Evolutionary conservation across 35 echinoderm and acorn worm genomes (phyloP), one percentile per base, ranked within the genome.

Genomic region (Apostichopus japonicus): DNA sequence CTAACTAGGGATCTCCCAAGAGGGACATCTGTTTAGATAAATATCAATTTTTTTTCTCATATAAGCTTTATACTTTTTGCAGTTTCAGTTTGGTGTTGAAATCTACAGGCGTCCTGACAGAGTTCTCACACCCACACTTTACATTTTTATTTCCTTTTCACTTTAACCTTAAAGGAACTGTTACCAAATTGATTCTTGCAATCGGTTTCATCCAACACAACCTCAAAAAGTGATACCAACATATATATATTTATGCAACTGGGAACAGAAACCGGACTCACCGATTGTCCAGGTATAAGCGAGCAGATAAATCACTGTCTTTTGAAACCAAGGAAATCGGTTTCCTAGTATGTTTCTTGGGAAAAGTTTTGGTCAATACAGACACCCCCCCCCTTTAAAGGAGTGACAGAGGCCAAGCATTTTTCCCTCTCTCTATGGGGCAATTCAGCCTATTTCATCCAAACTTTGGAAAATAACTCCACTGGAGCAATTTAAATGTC

Each of bases 1-100:
- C 54, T 58, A 17, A 84, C 81, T 57, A 62, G 16, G 10, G 15
- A 53, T 58, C 81, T 84, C 81, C 81, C 79, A 57, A 21, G 81
- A 84, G 54, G 54, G 54, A 57, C 81, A 84, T 84, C 81, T 84
- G 81, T 84, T 84, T 84, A 58, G 81, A 84, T 84, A 59, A 84
- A 84, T 57, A 84, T 84, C 81, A 84, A 7, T 75, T 75, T 75
- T 61, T 21, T 75, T 58, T 84, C 9, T 84, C 16, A 57, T 61
- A 10, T 59, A 59, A 59, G 6, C 57, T 58, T 17, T 23, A 84
- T 84, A 57, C 10, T 58, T 84, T 24, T 44, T 44, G 33, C 71
- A 75, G 56, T 84, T 33, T 53, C 17, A 53, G 57, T 57, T 23
- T 59, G 81, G 78, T 84, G 81, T 84, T 53, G 56, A 56, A 24